Base-by-base conservation (phyloP, 2,797 vertebrate species). In the Poliocrania exsul region DNA sequence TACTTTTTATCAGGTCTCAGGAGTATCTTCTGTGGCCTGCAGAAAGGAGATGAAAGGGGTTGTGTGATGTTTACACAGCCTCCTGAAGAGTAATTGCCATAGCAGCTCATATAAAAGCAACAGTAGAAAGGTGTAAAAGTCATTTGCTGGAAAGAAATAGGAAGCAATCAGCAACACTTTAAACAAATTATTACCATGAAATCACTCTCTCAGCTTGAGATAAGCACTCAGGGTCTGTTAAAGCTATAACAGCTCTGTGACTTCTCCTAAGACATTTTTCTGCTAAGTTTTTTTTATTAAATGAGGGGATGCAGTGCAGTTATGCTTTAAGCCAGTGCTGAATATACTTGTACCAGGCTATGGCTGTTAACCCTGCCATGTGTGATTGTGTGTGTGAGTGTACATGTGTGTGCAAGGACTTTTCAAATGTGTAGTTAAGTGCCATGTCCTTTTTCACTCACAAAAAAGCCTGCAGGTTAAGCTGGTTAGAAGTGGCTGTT, bases 151-250 rank as follows among this genome's bases (percentile, higher is more conserved):
- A 78, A 96, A 97, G 97, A 97, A 98, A 96, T 97, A 98, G 98
- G 98, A 98, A 98, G 98, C 97, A 97, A 98, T 98, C 98, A 97
- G 97, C 97, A 96, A 96, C 97, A 97, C 97, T 97, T 98, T 95
- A 97, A 97, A 96, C 96, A 97, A 98, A 98, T 97, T 96, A 97
- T 97, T 96, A 96, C 98, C 97, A 88, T 98, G 98, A 98, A 98
- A 98, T 98, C 97, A 95, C 84, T 94, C 96, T 95, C 97, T 87
- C 96, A 88, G 95, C 92, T 98, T 97, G 96, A 97, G 97, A 96
- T 97, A 97, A 96, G 95, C 89, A 92, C 93, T 65, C 8, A 1
- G 78, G 93, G 83, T 97, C 98, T 97, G 97, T 90, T 97, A 98
- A 97, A 98, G 91, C 94, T 78, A 95, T 97, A 97, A 95, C 92